Percentiles rank a stretch among this genome's conserved stretches.
Conservation (phyloP, 2,888 invertebrate genomes). For the Chloroclysta siterata region DNA sequence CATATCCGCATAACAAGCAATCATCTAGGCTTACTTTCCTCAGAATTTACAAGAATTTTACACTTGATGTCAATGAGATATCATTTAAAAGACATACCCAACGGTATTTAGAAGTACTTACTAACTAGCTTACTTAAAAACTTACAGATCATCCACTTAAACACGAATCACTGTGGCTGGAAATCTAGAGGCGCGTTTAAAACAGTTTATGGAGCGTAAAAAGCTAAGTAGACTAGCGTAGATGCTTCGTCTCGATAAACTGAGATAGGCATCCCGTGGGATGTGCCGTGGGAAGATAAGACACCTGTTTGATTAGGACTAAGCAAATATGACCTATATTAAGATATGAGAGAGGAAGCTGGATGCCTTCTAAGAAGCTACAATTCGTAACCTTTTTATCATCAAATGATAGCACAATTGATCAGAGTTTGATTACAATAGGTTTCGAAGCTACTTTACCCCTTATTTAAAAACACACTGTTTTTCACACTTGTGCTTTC, state of each 20-base stretch:
- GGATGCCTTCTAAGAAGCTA: background rate
- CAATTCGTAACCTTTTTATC: too few species aligned
- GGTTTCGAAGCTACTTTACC: too few species aligned
- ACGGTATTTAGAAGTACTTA: background rate
- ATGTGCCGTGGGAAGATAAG: conserved; percentile 33
- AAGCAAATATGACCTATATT: conserved; percentile 33
- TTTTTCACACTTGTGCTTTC: too few species aligned
- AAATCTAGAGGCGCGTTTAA: conserved; percentile 25
- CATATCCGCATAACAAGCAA: background rate
- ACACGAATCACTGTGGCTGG: conserved; percentile 25
- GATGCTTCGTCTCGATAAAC: conserved; percentile 30
- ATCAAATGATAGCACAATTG: too few species aligned
- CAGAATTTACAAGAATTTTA: background rate
- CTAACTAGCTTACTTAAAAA: conserved; percentile 9
- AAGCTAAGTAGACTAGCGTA: conserved; percentile 24
- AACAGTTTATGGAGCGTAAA: conserved; percentile 32
- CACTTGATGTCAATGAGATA: background rate
- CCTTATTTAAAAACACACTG: too few species aligned
- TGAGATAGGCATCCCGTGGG: conserved; percentile 36
- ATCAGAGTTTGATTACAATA: too few species aligned
- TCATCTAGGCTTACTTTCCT: background rate
- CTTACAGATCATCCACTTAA: conserved; percentile 27
- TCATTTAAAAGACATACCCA: background rate
- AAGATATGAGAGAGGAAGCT: conserved; percentile 17
- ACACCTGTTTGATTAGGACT: conserved; percentile 38